Base-by-base conservation (phyloP, 1,140 invertebrate species). In the Apis cerana region DNA sequence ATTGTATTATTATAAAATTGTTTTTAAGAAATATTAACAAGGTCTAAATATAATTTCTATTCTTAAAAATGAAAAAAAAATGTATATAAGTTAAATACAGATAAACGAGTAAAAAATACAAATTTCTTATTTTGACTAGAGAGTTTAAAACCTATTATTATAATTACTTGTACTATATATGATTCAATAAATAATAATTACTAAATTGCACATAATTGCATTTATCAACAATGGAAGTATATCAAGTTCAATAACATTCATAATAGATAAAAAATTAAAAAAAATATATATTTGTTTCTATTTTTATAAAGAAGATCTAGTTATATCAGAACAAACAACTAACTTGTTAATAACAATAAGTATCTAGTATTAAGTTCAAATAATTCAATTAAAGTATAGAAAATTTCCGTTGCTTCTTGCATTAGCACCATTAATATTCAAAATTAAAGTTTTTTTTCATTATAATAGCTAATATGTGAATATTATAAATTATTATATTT, bases 81-180 rank as follows among this genome's bases (percentile, higher is more conserved):
- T 76, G 23, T 58, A 61, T 86, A 80, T 56, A 84, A 74, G 59
- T 62, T 80, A 74, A 82, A 77, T 65, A 75, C 70, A 56, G 64
- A 74, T 84, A 80, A 79, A 75, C 48, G 27, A 61, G 80, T 78
- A 82, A 82, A 82, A 82, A 82, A 77, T 82, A 82, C 65, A 77
- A 82, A 77, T 84, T 82, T 85, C 43, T 83, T 79, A 82, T 77
- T 85, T 72, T 80, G 71, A 83, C 85, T 88, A 88, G 77, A 85
- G 65, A 82, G 80, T 88, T 85, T 88, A 67, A 74, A 88, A 88
- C 86, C 75, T 82, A 88, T 81, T 62, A 19, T 86, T 82, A 77
- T 82, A 78, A 82, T 82, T 67, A 82, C 81, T 62, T 80, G 62
- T 86, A 71, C 68, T 83, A 86, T 82, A 56, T 78, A 68, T 15